Evolutionary conservation across 2,113 vertebrate species (phyloP).

Genomic region (Tychaedon coryphoeus): DNA sequence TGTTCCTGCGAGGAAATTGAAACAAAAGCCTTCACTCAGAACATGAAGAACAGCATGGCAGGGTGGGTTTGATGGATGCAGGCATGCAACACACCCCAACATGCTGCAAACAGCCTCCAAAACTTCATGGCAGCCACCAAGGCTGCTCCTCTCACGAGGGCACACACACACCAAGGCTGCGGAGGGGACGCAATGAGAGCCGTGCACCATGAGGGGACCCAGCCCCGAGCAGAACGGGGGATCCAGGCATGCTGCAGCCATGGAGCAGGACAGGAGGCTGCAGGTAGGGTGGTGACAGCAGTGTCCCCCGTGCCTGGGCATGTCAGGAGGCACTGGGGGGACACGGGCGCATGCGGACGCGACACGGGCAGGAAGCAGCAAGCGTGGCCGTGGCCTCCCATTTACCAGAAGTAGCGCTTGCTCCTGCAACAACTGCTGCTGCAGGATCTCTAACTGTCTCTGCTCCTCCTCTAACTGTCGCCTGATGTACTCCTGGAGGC

Average conservation of each 20-base stretch:
- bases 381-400: constrained; percentile 43
- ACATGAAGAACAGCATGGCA: not conserved
- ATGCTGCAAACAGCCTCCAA: constrained; percentile 16
- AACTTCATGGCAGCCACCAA: not conserved
- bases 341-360: not conserved
- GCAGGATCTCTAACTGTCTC: constrained; percentile 99
- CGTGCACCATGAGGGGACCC: not conserved
- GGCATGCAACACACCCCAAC: not conserved
- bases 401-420: constrained; percentile 99
- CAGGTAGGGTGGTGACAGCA: not conserved
- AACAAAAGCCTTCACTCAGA: constrained; percentile 18
- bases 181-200: not conserved
- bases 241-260: not conserved
- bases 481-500: constrained; percentile 95
- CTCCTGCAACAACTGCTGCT: constrained; percentile 99
- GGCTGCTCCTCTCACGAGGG: not conserved
- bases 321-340: not conserved
- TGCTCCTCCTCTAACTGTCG: constrained; percentile 99
- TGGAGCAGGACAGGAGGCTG: not conserved
- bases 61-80: not conserved
- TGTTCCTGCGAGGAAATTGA: not conserved
- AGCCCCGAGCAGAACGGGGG: not conserved
- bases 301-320: not conserved
- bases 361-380: not conserved
- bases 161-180: not conserved